A percentile compares a stretch with the other conserved stretches of the same genome.
phyloP scores from a whole-genome alignment of 2,888 invertebrate species.

The Petrophora chlorosata region DNA sequence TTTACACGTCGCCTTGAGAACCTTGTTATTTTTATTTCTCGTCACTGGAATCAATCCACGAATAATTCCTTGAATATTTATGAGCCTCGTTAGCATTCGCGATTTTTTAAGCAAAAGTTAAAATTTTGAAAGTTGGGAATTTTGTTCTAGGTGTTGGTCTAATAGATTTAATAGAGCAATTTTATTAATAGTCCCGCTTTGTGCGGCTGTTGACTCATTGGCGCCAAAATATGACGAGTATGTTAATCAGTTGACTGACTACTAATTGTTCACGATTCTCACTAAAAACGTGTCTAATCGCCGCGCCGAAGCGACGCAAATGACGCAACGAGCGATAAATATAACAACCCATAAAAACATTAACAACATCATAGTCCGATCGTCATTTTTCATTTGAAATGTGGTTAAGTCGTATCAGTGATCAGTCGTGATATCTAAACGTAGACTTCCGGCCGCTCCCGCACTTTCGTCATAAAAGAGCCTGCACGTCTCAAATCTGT shows the following conservation, averaged over 20 bases:
- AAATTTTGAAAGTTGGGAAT: too few species aligned
- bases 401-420: constrained; percentile 24
- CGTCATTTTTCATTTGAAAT: constrained; percentile 8
- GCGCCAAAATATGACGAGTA: constrained; percentile 62
- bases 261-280: constrained; percentile 45
- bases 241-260: constrained; percentile 53
- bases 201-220: constrained; percentile 60
- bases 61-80: constrained; percentile 6
- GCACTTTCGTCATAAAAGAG: constrained; percentile 34
- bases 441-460: constrained; percentile 31
- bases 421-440: constrained; percentile 28
- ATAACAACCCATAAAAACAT: constrained; percentile 1
- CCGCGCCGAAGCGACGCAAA: not conserved
- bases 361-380: not conserved
- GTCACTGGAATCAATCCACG: too few species aligned
- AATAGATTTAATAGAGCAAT: constrained; percentile 52
- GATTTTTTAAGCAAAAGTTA: constrained; percentile 4
- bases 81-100: constrained; percentile 6
- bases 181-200: constrained; percentile 51
- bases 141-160: constrained; percentile 35
- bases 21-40: constrained; percentile 23
- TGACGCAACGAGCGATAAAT: constrained; percentile 15
- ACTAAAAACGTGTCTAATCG: constrained; percentile 24
- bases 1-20: constrained; percentile 39
- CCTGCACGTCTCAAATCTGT: constrained; percentile 35